These are phyloP conservation scores for Vulpes ferrilata DNA, from an alignment of 2,113 vertebrate species.

Conservation along the genomic window DNA sequence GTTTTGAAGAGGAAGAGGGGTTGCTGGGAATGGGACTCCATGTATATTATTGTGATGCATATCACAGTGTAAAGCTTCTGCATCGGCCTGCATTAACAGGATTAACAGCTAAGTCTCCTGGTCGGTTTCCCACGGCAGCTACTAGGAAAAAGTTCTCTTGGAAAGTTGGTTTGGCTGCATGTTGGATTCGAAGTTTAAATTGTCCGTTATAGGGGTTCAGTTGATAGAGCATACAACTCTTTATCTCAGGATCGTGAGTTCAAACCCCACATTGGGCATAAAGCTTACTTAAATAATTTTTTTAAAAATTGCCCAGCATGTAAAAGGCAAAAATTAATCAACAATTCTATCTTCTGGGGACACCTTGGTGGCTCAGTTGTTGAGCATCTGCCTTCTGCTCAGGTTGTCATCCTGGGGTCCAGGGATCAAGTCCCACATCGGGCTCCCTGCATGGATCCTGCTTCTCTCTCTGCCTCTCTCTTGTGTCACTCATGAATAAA, in stretches of 20 bases:
- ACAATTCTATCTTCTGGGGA: not conserved
- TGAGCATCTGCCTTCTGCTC: no score
- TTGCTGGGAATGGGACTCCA: not conserved
- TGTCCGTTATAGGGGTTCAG: not conserved
- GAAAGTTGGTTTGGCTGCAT: not conserved
- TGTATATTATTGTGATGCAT: not conserved
- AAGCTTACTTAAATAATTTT: not conserved
- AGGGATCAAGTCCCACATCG: no score
- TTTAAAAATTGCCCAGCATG: not conserved
- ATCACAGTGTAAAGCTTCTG: not conserved
- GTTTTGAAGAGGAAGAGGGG: not conserved
- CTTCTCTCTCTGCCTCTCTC: no score
- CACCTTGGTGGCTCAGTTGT: no score
- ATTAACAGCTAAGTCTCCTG: accelerated
- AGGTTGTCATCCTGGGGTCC: no score
- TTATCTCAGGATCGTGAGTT: not conserved
- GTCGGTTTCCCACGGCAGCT: not conserved
- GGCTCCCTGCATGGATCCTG: no score
- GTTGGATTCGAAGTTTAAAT: not conserved
- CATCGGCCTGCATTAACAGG: accelerated
- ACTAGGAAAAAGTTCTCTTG: not conserved
- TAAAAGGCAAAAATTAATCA: constrained; percentile 25
- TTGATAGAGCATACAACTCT: not conserved
- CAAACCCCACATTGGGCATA: not conserved
- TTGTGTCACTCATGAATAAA: no score